These are phyloP conservation scores for Molorchus minor DNA, from an alignment of 2,888 invertebrate species.

Conservation along the genomic window DNA sequence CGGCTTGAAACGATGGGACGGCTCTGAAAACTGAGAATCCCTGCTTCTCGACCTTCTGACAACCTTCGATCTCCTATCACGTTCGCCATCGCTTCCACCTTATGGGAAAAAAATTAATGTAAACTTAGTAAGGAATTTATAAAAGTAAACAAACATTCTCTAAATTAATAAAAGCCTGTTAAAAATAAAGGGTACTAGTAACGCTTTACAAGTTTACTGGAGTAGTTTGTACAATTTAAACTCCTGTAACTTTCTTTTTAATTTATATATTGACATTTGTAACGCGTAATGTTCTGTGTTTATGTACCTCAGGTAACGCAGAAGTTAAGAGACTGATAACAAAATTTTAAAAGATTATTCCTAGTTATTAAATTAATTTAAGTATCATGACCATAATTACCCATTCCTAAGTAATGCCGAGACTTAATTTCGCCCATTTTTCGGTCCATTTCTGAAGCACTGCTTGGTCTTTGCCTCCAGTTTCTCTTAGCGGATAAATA, in stretches of 20 bases:
- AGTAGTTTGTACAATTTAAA: too few relatives aligned
- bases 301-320: background rate
- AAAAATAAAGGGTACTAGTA: too few relatives aligned
- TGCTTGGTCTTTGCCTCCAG: conserved; percentile 69
- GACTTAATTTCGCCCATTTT: conserved; percentile 60
- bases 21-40: conserved; percentile 60
- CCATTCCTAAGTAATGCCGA: conserved; percentile 51
- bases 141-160: too few relatives aligned
- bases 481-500: conserved; percentile 56
- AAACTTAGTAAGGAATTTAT: too few relatives aligned
- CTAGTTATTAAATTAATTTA: background rate
- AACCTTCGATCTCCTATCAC: conserved; percentile 66
- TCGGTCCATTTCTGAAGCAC: conserved; percentile 68
- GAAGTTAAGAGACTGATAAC: background rate
- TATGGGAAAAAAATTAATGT: too few relatives aligned
- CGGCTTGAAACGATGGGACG: conserved; percentile 55
- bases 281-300: background rate
- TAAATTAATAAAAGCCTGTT: too few relatives aligned
- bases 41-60: conserved; percentile 63
- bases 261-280: too few relatives aligned
- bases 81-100: conserved; percentile 68
- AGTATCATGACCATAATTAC: conserved; percentile 26
- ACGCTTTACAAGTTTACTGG: too few relatives aligned
- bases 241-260: too few relatives aligned
- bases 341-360: background rate